Evolutionary conservation across 2,888 invertebrate species (phyloP), one percentile per base, ranked within the genome.

Genomic region (Neoscelio sp.): DNA sequence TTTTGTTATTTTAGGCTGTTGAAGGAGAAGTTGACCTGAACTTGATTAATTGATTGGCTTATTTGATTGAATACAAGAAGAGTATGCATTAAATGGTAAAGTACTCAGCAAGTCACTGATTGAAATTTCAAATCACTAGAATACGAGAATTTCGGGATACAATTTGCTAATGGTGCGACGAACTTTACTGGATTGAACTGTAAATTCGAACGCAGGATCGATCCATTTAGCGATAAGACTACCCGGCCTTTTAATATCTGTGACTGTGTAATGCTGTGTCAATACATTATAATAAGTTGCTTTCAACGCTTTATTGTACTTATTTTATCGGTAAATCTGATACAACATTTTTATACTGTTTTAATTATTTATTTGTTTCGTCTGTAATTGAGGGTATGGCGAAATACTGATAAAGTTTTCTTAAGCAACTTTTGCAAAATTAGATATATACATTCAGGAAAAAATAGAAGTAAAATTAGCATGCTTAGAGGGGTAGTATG

Each of bases 121-220:
- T 68, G 74, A 78, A 78, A 68, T 74, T 78, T 78, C 78, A 50
- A 54, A 74, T 74, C 64, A 64, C 33, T 17, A 28, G 73, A 64
- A 73, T 26, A 52, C 60, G 48, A 65, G 64, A 77, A 82, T 78
- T 80, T 83, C 76, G 79, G 82, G 85, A 87, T 87, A 87, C 87
- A 88, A 88, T 88, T 85, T 86, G 83, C 88, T 88, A 89, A 89
- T 89, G 88, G 88, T 78, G 80, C 80, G 65, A 81, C 76, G 75
- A 80, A 83, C 74, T 82, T 84, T 73, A 82, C 82, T 83, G 80
- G 80, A 73, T 73, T 56, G 56, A 73, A 64, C 56, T 79, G 82
- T 73, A 81, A 82, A 85, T 83, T 82, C 73, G 78, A 85, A 84
- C 83, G 78, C 76, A 74, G 79, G 79, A 73, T 78, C 74, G 71